Evolutionary conservation across 2,797 vertebrate genomes (phyloP), one percentile per base, ranked within the genome.

Genomic region (Pangasius sanitwongsei): DNA sequence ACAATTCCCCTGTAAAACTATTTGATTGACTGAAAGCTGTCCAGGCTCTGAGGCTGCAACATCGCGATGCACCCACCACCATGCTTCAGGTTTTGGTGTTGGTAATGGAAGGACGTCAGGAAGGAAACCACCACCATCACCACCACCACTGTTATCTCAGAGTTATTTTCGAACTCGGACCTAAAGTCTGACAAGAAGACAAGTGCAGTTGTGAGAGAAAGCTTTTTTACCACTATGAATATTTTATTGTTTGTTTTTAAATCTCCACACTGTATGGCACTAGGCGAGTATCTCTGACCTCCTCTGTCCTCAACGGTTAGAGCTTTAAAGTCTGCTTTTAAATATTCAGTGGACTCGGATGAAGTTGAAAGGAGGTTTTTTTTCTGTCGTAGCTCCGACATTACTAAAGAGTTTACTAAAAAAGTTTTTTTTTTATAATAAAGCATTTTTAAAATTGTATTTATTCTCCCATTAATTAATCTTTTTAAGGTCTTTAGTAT

Each of bases 201-300:
- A 2, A 18, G 3, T 1, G 23, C 28, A 50, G 74, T 28, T 6
- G 12, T n/a, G 44, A n/a, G 74, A 31, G 25, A n/a, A 55, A 55
- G 13, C 15, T 78, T 78, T n/a, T 78, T 23, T 31, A 1, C 15
- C 6, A 53, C 6, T 78, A 53, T 78, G 15, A 78, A 78, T 78
- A 53, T 78, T 78, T 78, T 16, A 78, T 78, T 7, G 31, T n/a
- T 53, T 55, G 75, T 18, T 78, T 31, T 78, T 16, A 78, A 78
- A 6, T 78, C 28, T 75, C 25, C 44, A 6, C 44, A 28, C 41
- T 13, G 44, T 75, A 2, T 1, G 23, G 9, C 34, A 41, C 70
- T 25, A 25, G 41, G 72, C 12, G 23, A 48, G 12, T 28, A 44
- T 28, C 72, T 75, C 41, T 48, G 74, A 77, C 74, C 74, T 50